Percentiles rank a stretch among this genome's conserved stretches.
These are phyloP conservation scores for Numida meleagris DNA, from an alignment of 2,113 vertebrate genomes.

Conservation along the genomic window DNA sequence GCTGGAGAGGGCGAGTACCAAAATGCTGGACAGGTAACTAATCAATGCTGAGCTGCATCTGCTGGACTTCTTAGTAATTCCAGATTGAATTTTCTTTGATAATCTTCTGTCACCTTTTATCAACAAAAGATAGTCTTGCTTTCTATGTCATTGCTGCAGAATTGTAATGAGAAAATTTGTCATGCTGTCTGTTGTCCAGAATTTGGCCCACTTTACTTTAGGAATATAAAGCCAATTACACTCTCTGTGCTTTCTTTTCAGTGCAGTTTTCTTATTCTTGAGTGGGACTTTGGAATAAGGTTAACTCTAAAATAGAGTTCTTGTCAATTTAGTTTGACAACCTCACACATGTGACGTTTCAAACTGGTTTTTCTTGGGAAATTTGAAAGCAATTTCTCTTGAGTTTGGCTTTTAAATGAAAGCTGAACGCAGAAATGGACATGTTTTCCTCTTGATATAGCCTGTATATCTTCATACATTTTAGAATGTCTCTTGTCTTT, in stretches of 20 bases:
- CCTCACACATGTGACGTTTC: background rate
- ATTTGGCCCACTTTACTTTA: background rate
- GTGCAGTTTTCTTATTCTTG: background rate
- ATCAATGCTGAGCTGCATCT: background rate
- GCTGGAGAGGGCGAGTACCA: conserved; percentile 95
- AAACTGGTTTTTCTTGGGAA: background rate
- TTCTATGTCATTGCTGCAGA: background rate
- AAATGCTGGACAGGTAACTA: conserved; percentile 94
- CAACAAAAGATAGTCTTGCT: background rate
- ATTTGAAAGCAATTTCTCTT: background rate
- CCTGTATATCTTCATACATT: background rate
- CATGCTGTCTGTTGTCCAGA: background rate
- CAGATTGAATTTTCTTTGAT: background rate
- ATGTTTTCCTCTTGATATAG: background rate
- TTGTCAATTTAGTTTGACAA: background rate
- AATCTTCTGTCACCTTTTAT: background rate
- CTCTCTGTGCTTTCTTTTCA: background rate
- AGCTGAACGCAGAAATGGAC: background rate
- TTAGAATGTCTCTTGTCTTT: background rate
- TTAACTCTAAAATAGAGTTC: no score
- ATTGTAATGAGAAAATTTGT: background rate
- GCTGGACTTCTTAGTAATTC: background rate
- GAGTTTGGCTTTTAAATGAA: background rate
- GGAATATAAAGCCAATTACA: background rate
- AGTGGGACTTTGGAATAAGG: background rate